phyloP scores from a whole-genome alignment of 2,113 vertebrate species.

The Bufo bufo region DNA sequence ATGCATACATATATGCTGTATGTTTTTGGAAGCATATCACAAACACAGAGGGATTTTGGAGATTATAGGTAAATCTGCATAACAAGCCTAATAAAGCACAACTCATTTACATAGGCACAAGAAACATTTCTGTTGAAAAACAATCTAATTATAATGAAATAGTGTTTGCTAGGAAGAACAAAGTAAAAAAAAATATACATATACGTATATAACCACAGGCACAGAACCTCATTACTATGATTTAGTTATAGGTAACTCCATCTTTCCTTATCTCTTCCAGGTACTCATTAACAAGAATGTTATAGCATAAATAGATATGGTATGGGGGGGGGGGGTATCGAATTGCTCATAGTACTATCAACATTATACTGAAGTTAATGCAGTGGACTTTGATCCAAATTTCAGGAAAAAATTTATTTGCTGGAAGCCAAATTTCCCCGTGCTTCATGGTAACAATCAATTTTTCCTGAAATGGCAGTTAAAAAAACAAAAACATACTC shows the following conservation, averaged over 20 bases:
- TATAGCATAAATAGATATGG: not conserved
- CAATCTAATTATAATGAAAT: conserved; percentile 15
- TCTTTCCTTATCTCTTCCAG: not conserved
- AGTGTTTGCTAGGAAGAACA: not conserved
- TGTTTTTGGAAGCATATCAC: conserved; percentile 22
- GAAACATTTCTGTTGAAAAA: not conserved
- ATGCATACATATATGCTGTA: not conserved
- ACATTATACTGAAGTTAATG: too few species aligned
- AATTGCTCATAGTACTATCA: too few species aligned
- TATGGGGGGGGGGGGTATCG: too few species aligned
- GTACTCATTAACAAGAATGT: not conserved
- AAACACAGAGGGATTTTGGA: conserved; percentile 18
- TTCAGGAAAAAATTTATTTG: too few species aligned
- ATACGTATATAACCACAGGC: not conserved
- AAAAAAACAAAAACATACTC: too few species aligned
- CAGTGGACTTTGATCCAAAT: too few species aligned
- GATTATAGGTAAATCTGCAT: conserved; percentile 19
- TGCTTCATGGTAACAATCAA: too few species aligned
- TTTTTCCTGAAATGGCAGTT: too few species aligned
- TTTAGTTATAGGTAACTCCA: not conserved
- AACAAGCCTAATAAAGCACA: not conserved
- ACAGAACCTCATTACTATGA: not conserved
- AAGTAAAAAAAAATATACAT: not conserved
- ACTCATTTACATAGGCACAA: not conserved
- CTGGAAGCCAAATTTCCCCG: too few species aligned